Evolutionary conservation across 2,888 invertebrate genomes (phyloP).

Genomic region (Calameuta filiformis): DNA sequence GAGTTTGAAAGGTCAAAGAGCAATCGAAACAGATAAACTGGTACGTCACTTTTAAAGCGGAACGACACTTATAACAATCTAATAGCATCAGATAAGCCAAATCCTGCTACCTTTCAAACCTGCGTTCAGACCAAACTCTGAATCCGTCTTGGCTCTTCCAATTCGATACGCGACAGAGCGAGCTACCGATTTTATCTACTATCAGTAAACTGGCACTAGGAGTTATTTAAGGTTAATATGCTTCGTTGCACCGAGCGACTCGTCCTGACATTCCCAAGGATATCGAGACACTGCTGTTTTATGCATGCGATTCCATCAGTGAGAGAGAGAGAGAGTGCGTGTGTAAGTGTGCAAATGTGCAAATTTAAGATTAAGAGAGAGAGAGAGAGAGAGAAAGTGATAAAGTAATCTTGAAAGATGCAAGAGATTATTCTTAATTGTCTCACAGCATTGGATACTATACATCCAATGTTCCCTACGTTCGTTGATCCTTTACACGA

Average conservation of each 20-base stretch:
- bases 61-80: neutral
- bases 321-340: neutral
- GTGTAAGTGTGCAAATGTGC: neutral
- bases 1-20: constrained; percentile 48
- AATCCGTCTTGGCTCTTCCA: constrained; percentile 8
- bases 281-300: neutral
- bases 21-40: constrained; percentile 20
- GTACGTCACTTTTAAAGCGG: constrained; percentile 20
- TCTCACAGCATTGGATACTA: neutral
- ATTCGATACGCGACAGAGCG: constrained; percentile 1
- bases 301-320: neutral
- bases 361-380: neutral
- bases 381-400: neutral
- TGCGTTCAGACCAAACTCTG: constrained; percentile 56
- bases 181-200: neutral
- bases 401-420: neutral
- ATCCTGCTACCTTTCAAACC: constrained; percentile 55
- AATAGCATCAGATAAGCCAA: constrained; percentile 7
- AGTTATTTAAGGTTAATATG: neutral
- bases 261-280: constrained; percentile 37
- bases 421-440: neutral
- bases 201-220: neutral
- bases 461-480: neutral
- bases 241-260: constrained; percentile 26
- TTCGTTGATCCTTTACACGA: neutral